Conservation (phyloP, 2,797 vertebrate genomes). For the Sparidentex hasta region DNA sequence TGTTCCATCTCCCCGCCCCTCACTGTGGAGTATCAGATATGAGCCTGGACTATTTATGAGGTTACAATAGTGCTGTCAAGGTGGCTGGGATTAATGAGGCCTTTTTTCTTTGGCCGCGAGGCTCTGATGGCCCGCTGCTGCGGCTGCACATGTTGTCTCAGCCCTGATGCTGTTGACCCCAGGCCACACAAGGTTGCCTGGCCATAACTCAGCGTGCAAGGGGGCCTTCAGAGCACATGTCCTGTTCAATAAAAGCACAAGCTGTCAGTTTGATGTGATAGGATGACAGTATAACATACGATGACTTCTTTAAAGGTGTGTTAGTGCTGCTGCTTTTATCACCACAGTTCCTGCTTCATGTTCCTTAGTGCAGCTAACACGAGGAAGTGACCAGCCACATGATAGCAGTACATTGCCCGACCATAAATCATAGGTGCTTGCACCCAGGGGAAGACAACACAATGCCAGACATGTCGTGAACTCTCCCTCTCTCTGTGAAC, state of each 20-base stretch:
- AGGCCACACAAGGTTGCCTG: constrained; percentile 31
- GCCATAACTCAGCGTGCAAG: not conserved
- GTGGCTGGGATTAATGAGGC: constrained; percentile 77
- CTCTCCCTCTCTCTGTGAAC: constrained; percentile 64
- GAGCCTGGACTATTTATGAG: constrained; percentile 77
- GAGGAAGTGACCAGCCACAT: constrained; percentile 59
- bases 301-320: constrained; percentile 4
- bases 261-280: not conserved
- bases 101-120: constrained; percentile 56
- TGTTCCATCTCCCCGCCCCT: constrained; percentile 64
- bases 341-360: not conserved
- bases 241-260: not conserved
- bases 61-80: constrained; percentile 82
- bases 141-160: constrained; percentile 58
- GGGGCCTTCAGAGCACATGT: not conserved
- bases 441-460: constrained; percentile 59
- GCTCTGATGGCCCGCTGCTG: constrained; percentile 47
- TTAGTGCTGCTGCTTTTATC: constrained; percentile 23
- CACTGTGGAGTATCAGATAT: constrained; percentile 78
- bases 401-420: constrained; percentile 48
- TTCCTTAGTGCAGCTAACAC: constrained; percentile 31
- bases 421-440: constrained; percentile 69
- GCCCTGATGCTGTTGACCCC: constrained; percentile 44
- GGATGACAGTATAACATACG: not conserved
- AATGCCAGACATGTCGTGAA: constrained; percentile 70